phyloP scores from a whole-genome alignment of 1,140 invertebrate species.

The Mylabris phalerata region DNA sequence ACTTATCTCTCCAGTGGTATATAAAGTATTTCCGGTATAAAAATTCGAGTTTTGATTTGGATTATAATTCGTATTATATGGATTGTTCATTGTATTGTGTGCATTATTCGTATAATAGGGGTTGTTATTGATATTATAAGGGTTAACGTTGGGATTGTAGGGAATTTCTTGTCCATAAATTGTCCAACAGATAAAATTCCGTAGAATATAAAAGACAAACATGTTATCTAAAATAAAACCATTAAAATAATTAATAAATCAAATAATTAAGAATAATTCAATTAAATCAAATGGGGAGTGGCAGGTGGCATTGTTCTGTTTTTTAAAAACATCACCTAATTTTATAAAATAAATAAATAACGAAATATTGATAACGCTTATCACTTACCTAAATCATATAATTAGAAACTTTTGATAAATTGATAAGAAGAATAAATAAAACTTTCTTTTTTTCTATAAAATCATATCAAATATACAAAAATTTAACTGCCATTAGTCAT shows the following conservation, averaged over 20 bases:
- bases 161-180: constrained; percentile 2
- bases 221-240: constrained; percentile 4
- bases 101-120: no score
- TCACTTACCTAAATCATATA: constrained; percentile 13
- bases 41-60: not conserved
- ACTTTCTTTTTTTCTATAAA: not conserved
- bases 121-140: no score
- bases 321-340: not conserved
- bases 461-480: not conserved
- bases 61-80: constrained; percentile 1
- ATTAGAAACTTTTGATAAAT: constrained; percentile 1
- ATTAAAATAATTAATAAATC: not conserved
- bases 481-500: not conserved
- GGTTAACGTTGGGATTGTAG: not conserved
- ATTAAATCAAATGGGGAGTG: constrained; percentile 6
- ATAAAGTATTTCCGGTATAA: no score
- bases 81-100: not conserved
- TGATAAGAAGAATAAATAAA: constrained; percentile 8
- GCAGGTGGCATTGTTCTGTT: constrained; percentile 1
- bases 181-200: not conserved
- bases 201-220: constrained; percentile 5
- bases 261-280: not conserved
- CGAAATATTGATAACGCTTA: constrained; percentile 1
- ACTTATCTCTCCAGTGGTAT: not conserved
- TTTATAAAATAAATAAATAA: not conserved